A percentile compares a stretch with the other conserved stretches of the same genome.
Conservation (phyloP, 2,113 vertebrate species). For the Macheiramphus alcinus region DNA sequence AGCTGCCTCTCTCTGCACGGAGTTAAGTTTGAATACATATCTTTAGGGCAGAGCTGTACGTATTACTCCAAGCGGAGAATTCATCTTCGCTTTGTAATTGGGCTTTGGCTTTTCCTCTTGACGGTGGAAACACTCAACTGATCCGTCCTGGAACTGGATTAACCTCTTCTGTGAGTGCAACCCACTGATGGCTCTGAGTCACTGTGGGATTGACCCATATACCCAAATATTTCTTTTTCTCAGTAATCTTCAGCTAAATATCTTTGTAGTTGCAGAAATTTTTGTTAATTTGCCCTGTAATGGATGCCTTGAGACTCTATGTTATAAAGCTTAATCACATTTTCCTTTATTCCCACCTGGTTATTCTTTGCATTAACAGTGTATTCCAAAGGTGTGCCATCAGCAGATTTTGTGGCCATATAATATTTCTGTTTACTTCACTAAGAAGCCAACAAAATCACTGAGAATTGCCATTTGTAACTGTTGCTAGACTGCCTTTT, state of each 20-base stretch:
- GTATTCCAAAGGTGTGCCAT: not conserved
- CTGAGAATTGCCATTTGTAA: accelerated
- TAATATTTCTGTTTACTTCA: not conserved
- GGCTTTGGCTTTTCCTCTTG: not conserved
- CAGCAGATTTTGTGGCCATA: not conserved
- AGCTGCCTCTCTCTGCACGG: not conserved
- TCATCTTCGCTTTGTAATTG: not conserved
- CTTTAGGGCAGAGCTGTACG: not conserved
- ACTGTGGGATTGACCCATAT: not conserved
- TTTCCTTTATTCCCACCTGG: not conserved
- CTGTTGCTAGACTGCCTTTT: not conserved
- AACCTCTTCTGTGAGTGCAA: not conserved
- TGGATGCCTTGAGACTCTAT: not conserved
- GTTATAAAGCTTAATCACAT: not conserved
- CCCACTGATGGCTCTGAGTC: not conserved
- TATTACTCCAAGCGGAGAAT: not conserved
- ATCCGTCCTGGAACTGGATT: not conserved
- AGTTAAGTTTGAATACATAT: not conserved
- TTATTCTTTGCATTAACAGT: not conserved
- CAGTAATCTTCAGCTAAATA: not conserved
- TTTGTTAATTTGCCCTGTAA: not conserved
- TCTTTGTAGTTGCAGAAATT: not conserved
- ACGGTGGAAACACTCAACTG: not conserved
- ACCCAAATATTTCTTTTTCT: not conserved
- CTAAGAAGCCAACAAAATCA: not conserved